Conservation (phyloP, 2,888 invertebrate species). For the Apomyelois bistriatella region DNA sequence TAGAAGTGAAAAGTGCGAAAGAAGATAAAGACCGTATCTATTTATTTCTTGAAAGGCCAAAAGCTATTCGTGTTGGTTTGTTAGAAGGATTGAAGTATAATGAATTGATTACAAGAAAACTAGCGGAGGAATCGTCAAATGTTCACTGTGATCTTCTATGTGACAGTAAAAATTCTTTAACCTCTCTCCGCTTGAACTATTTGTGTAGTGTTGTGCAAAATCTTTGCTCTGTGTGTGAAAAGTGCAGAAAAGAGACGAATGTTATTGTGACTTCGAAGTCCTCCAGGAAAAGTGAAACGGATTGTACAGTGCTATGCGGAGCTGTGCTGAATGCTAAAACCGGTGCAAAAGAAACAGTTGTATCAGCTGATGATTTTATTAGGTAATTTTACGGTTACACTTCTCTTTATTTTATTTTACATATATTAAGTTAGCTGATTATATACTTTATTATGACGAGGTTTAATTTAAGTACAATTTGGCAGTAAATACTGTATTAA, state of each 20-base stretch:
- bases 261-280: conserved; percentile 65
- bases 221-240: conserved; percentile 36
- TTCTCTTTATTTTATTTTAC: conserved; percentile 6
- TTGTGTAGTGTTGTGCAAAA: conserved; percentile 46
- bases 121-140: conserved; percentile 25
- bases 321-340: conserved; percentile 79
- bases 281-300: conserved; percentile 33
- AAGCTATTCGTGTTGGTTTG: conserved; percentile 46
- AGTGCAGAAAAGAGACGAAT: conserved; percentile 17
- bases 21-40: conserved; percentile 66
- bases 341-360: conserved; percentile 71
- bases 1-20: conserved; percentile 58
- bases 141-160: conserved; percentile 44
- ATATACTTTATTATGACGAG: too few relatives aligned
- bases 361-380: conserved; percentile 75
- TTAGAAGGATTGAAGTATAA: conserved; percentile 39
- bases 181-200: conserved; percentile 52
- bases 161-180: conserved; percentile 41
- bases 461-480: too few relatives aligned
- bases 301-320: conserved; percentile 72
- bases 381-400: conserved; percentile 45
- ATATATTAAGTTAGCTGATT: too few relatives aligned
- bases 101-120: conserved; percentile 31
- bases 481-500: too few relatives aligned
- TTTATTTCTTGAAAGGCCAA: conserved; percentile 73